A percentile compares a stretch with the other conserved stretches of the same genome.
Evolutionary conservation across 1,140 invertebrate genomes (phyloP).

Genomic region (Druon quercuslanigerum): DNA sequence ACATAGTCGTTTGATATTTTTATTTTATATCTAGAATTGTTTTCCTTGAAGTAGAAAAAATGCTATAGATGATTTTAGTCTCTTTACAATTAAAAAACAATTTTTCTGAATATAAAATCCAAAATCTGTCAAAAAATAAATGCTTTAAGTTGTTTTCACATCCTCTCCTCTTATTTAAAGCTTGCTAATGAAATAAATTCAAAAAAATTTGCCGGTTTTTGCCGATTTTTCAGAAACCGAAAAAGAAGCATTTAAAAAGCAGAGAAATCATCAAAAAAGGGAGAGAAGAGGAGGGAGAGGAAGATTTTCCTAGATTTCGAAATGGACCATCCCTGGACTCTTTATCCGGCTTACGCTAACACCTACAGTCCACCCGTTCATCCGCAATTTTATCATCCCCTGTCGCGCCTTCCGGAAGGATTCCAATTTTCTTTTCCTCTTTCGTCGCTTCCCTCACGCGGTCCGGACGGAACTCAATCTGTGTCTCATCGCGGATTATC

Average conservation of each 20-base stretch:
- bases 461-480: conserved; percentile 71
- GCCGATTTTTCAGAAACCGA: too few species aligned
- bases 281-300: background rate
- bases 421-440: conserved; percentile 70
- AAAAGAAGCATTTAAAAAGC: background rate
- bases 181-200: too few species aligned
- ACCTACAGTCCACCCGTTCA: conserved; percentile 59
- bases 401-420: conserved; percentile 59
- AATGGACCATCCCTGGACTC: conserved; percentile 12
- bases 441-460: conserved; percentile 46
- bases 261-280: background rate
- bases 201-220: too few species aligned
- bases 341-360: conserved; percentile 68
- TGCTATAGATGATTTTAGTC: too few species aligned
- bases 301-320: conserved; percentile 16
- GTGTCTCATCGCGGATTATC: conserved; percentile 74
- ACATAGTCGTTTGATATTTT: too few species aligned
- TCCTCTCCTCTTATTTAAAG: too few species aligned
- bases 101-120: too few species aligned
- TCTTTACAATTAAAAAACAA: too few species aligned
- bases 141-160: too few species aligned
- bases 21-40: too few species aligned
- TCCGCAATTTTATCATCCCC: conserved; percentile 73
- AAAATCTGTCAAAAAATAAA: too few species aligned
- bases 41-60: too few species aligned